Percentiles rank a stretch among this genome's conserved stretches.
Conservation (phyloP, 1,140 invertebrate genomes). For the Lepidurus packardi region DNA sequence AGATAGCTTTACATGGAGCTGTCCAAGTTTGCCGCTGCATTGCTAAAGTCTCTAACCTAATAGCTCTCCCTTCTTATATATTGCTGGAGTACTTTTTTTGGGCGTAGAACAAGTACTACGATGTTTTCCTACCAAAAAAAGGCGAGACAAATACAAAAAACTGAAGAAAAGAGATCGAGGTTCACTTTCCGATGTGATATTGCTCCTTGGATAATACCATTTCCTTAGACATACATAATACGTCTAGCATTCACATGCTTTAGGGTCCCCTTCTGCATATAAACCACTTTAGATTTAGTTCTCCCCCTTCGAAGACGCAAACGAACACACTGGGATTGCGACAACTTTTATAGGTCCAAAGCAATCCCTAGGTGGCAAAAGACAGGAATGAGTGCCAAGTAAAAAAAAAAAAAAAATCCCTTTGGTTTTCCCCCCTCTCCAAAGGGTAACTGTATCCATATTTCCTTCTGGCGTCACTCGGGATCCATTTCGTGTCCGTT, state of each 20-base stretch:
- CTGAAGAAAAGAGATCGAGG: background rate
- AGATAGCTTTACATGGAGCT: background rate
- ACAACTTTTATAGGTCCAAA: background rate
- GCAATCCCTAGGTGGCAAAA: background rate
- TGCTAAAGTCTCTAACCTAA: background rate
- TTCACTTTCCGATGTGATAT: constrained; percentile 4
- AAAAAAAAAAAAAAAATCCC: background rate
- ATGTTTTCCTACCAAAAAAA: too few relatives aligned
- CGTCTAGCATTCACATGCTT: background rate
- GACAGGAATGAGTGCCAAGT: background rate
- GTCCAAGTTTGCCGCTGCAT: background rate
- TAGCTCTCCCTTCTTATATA: background rate
- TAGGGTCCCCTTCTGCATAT: background rate
- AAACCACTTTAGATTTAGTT: background rate
- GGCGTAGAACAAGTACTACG: too few relatives aligned
- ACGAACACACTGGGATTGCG: background rate
- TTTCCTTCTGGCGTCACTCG: background rate
- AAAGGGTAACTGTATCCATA: background rate
- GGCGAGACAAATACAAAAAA: background rate
- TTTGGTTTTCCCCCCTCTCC: background rate
- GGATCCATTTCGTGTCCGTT: background rate
- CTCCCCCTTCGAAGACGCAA: background rate
- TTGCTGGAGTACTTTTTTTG: too few relatives aligned
- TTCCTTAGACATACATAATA: background rate
- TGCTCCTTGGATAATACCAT: background rate